Base-by-base conservation (phyloP, 2,113 vertebrate genomes). In the Benitochromis conjunctus region DNA sequence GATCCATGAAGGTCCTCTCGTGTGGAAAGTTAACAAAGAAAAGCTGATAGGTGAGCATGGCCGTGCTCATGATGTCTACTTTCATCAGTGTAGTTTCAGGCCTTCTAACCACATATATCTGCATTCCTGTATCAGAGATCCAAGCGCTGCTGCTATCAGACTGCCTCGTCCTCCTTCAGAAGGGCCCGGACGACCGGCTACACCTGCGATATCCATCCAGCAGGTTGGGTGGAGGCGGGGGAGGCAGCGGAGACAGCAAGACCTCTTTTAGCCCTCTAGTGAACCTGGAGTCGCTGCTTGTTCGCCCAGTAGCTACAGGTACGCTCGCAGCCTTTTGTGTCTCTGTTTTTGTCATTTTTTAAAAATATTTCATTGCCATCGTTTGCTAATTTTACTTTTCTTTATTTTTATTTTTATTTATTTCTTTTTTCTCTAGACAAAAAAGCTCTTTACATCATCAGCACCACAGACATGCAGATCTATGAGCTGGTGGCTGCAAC, bases 361-460 rank as follows among this genome's bases (percentile, higher is more conserved):
- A 38, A 31, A 18, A 48, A 29, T 29, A 26, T 26, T 26, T 43
- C 14, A 16, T 8, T 5, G 5, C 16, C 8, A 19, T 19, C 2
- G 21, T 69, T 26, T 46, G 1, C 6, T 19, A 6, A 51, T 29
- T 54, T 55, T 9, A 31, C 9, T 1, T 1, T 60, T 4, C 31
- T 4, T 1, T 62, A 12, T 62, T 12, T 62, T n/a, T 3, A 26
- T 3, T 26, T 26, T 26, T 26, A 2, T 26, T 26, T 54, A 3
- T 9, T 82, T 62, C 18, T 64, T 19, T 84, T 81, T 34, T 13
- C 3, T 1, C 1, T 92, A 99, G 98, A 99, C 87, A 98, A 97
- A 53, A 97, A 97, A 64, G 98, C 98, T 1, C 96, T 99, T 60
- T 99, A 99, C 88, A 95, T 99, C 86, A 98, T 99, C 95, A 99